Conservation (phyloP, 2,888 invertebrate species). For the Homarus gammarus region DNA sequence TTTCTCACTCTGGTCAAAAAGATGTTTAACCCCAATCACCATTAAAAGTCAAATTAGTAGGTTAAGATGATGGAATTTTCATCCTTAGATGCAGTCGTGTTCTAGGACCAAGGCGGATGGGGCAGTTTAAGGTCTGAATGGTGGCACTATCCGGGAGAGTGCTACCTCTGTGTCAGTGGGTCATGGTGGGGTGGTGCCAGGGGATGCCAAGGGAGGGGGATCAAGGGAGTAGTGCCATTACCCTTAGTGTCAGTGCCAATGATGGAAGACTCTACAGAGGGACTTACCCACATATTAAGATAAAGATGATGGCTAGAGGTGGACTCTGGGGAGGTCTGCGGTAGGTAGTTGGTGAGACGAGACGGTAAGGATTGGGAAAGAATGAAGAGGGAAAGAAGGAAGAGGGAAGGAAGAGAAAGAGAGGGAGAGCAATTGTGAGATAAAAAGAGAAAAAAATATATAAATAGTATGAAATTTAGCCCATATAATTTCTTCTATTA, state of each 20-base stretch:
- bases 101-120: neutral
- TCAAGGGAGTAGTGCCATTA: neutral
- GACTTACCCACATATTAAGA: neutral
- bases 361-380: too few species aligned
- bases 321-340: too few species aligned
- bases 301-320: neutral
- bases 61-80: neutral
- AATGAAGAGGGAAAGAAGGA: too few species aligned
- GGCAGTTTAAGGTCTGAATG: neutral
- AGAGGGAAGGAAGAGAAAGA: too few species aligned
- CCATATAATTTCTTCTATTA: too few species aligned
- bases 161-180: conserved; percentile 14
- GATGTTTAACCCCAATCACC: neutral
- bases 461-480: too few species aligned
- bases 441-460: too few species aligned
- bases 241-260: conserved; percentile 18
- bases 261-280: neutral
- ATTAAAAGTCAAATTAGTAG: neutral
- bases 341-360: too few species aligned
- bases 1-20: neutral
- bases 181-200: neutral
- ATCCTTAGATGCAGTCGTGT: neutral
- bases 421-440: too few species aligned
- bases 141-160: conserved; percentile 16
- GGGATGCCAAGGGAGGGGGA: conserved; percentile 14